phyloP scores from a whole-genome alignment of 2,113 vertebrate species.

The Benitochromis conjunctus region DNA sequence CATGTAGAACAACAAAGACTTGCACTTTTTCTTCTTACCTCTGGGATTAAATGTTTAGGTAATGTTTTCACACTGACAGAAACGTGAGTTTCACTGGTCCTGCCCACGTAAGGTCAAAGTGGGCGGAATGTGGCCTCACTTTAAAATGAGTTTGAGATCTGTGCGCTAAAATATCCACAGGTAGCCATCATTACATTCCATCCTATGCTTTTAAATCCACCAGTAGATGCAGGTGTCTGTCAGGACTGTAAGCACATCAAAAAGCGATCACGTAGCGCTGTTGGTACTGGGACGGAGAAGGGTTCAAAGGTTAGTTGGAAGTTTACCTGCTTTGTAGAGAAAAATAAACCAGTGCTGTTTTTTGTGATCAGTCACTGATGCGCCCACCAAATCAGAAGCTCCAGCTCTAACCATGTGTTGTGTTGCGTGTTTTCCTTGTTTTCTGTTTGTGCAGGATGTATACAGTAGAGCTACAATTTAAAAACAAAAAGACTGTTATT shows the following conservation, averaged over 20 bases:
- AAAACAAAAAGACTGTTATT: neutral
- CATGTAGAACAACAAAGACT: neutral
- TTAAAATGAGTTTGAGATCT: neutral
- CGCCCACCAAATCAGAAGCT: neutral
- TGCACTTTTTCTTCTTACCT: neutral
- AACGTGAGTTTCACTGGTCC: neutral
- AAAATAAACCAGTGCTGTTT: neutral
- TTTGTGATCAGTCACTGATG: neutral
- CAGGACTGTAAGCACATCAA: neutral
- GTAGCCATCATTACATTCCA: neutral
- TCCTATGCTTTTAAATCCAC: neutral
- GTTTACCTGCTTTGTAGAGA: neutral
- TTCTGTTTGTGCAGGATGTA: neutral
- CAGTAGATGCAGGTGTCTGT: neutral
- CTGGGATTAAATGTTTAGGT: neutral
- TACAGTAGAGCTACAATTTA: too few relatives aligned
- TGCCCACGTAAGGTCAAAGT: neutral
- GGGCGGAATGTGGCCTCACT: neutral
- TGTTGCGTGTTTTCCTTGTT: neutral
- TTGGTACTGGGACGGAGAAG: neutral
- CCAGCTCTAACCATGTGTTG: neutral
- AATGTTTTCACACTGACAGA: neutral
- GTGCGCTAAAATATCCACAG: neutral
- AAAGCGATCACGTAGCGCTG: neutral
- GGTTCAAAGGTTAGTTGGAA: neutral